Base-by-base conservation (phyloP, 2,113 vertebrate species). In the Dasyprocta punctata region DNA sequence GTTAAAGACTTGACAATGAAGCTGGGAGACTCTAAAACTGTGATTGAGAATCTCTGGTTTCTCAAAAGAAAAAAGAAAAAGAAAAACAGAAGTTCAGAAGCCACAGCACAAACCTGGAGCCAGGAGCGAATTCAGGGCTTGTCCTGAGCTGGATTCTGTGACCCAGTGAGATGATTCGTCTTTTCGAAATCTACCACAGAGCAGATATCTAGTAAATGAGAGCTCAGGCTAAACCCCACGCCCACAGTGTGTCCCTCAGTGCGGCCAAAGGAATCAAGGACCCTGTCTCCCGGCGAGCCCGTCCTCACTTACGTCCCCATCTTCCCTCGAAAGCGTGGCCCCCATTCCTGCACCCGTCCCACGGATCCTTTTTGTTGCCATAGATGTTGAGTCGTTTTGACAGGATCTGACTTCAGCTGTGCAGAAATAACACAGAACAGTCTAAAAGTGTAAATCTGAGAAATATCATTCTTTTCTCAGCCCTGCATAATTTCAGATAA, bases 1-100 rank as follows among this genome's bases (percentile, higher is more conserved):
- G 73, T 90, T 85, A 88, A 95, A 95, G 94, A 65, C 65, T 89
- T 75, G 61, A 80, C 96, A 97, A 91, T 61, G 77, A 97, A 65
- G 38, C 54, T 56, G 78, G 26, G 38, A n/a, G 83, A 26, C 89
- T 67, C 38, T 90, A 71, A 56, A 89, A 95, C 58, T 75, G 12
- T 54, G 54, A 41, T 22, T 67, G 54, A 71, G 47, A 61, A 26
- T 30, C 52, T 94, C 38, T 20, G 9, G 63, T 75, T 89, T 92
- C 71, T 95, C 28, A 52, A 41, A 24, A 52, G 33, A 33, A 36
- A 6, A 19, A 69, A 20, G 44, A 41, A 90, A 41, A 30, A 17
- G 14, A 67, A 17, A n/a, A 16, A 16, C 63, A 67, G 67, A 8
- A 20, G 14, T 8, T 16, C 2, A 78, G 63, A 85, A 65, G 38